Evolutionary conservation across 2,888 invertebrate genomes (phyloP).

Genomic region (Drosophila paranaensis): DNA sequence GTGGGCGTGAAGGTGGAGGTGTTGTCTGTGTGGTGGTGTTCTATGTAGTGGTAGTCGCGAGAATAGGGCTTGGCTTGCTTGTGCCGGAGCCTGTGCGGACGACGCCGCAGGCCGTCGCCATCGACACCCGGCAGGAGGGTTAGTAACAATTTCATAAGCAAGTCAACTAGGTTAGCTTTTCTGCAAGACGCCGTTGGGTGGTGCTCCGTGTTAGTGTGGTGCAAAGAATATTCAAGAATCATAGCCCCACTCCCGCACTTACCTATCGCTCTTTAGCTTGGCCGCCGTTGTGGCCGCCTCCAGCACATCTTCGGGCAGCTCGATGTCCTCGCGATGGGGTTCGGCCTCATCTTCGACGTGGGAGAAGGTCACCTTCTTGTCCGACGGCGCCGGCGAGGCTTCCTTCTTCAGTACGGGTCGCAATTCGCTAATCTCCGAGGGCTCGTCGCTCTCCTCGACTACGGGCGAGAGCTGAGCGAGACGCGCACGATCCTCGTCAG

Average conservation of each 20-base stretch:
- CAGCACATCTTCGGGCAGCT: constrained; percentile 80
- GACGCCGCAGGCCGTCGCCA: constrained; percentile 52
- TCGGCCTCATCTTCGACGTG: constrained; percentile 84
- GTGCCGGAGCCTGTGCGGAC: constrained; percentile 38
- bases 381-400: constrained; percentile 84
- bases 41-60: constrained; percentile 61
- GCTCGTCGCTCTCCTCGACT: constrained; percentile 82
- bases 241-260: constrained; percentile 64
- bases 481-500: constrained; percentile 83
- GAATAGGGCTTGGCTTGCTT: constrained; percentile 48
- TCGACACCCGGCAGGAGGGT: constrained; percentile 69
- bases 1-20: constrained; percentile 23
- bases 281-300: constrained; percentile 78
- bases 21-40: constrained; percentile 37
- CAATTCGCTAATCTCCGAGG: constrained; percentile 44
- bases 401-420: constrained; percentile 84
- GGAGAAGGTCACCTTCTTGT: constrained; percentile 86
- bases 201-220: constrained; percentile 60
- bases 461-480: constrained; percentile 78
- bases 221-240: background rate
- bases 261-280: constrained; percentile 85
- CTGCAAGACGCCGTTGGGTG: constrained; percentile 66
- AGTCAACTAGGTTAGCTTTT: constrained; percentile 74
- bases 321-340: constrained; percentile 83
- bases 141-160: constrained; percentile 82